Conservation (phyloP, 2,113 vertebrate species). For the Apus apus region DNA sequence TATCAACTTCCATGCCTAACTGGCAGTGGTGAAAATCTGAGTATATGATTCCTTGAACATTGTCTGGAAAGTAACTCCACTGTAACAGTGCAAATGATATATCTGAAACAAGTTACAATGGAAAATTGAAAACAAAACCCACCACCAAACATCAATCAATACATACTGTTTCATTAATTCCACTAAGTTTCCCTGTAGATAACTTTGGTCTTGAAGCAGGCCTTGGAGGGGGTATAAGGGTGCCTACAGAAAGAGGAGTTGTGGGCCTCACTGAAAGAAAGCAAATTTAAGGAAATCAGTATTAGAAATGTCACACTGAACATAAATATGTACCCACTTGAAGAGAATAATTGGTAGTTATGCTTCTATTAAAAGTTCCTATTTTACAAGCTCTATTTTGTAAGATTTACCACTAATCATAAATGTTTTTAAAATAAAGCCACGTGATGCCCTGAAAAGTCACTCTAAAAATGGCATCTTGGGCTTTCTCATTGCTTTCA, state of each 20-base stretch:
- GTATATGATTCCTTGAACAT: not conserved
- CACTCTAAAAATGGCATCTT: not conserved
- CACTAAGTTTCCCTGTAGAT: slow-evolving; percentile 85
- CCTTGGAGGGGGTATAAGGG: slow-evolving; percentile 88
- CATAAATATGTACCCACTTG: not conserved
- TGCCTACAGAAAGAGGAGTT: no score
- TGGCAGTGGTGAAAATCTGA: not conserved
- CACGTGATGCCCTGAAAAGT: not conserved
- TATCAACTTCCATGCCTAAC: not conserved
- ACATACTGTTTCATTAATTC: slow-evolving; percentile 93
- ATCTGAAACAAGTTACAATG: not conserved
- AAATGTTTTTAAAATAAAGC: not conserved
- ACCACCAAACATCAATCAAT: not conserved
- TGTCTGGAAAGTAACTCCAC: not conserved
- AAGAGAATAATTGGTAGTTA: not conserved
- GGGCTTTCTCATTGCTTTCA: not conserved
- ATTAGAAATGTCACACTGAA: no score
- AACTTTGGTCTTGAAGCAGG: slow-evolving; percentile 93
- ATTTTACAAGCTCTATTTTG: not conserved
- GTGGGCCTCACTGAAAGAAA: no score
- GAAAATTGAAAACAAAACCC: not conserved
- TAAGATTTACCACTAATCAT: not conserved
- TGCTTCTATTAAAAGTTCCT: not conserved
- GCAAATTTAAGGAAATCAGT: no score
- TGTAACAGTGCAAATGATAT: not conserved